phyloP scores from a whole-genome alignment of 2,888 invertebrate genomes.

The Leuctra nigra region DNA sequence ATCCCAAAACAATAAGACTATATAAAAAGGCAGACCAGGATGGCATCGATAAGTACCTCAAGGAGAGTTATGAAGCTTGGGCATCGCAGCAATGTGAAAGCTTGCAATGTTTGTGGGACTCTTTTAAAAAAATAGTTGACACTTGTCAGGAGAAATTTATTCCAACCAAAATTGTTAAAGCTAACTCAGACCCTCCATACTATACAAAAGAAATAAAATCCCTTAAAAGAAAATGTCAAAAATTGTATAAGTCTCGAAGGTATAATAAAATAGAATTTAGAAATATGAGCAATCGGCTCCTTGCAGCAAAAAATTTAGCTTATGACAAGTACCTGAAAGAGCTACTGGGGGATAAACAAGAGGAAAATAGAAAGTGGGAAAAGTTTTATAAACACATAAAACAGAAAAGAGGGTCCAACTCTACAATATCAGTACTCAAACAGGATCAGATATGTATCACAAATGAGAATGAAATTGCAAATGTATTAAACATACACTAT shows the following conservation, averaged over 20 bases:
- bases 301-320: slow-evolving; percentile 1
- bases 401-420: not conserved
- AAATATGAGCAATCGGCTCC: not conserved
- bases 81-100: not conserved
- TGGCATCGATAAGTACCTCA: not conserved
- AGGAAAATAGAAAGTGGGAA: not conserved
- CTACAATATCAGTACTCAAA: not conserved
- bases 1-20: not conserved
- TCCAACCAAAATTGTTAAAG: not conserved
- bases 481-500: not conserved
- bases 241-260: no score
- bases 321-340: not conserved
- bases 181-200: not conserved
- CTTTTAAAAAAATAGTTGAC: not conserved
- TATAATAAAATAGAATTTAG: not conserved
- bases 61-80: not conserved
- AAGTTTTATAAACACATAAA: not conserved
- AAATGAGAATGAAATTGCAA: not conserved
- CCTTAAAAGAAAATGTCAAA: not conserved
- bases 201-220: not conserved
- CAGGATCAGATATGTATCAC: not conserved
- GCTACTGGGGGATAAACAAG: not conserved
- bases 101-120: not conserved
- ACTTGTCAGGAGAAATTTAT: not conserved
- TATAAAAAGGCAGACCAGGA: slow-evolving; percentile 1